A percentile compares a stretch with the other conserved stretches of the same genome.
Evolutionary conservation across 2,797 vertebrate genomes (phyloP).

Genomic region (Sebastes flavidus): DNA sequence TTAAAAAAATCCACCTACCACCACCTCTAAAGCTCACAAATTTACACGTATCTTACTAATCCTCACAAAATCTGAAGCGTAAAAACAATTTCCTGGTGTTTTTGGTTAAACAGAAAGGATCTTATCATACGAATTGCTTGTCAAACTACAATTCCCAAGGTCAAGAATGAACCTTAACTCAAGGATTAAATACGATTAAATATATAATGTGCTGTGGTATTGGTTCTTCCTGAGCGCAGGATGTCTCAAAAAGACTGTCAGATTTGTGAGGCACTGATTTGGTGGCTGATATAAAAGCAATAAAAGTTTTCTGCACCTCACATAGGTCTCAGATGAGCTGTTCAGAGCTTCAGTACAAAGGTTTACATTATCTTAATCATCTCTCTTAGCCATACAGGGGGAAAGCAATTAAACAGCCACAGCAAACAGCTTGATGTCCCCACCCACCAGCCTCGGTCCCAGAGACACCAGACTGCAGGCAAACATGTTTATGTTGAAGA

Average conservation of each 20-base stretch:
- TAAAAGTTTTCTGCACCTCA: neutral
- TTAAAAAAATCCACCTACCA: neutral
- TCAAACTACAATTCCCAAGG: neutral
- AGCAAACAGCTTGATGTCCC: slow-evolving; percentile 1
- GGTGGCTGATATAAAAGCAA: slow-evolving; percentile 11
- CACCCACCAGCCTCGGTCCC: slow-evolving; percentile 7
- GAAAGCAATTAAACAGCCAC: slow-evolving; percentile 3
- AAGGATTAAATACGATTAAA: neutral
- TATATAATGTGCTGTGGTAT: neutral
- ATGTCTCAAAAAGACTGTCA: slow-evolving; percentile 9
- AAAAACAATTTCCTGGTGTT: neutral
- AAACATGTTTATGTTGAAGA: slow-evolving; percentile 34
- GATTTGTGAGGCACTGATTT: slow-evolving; percentile 1
- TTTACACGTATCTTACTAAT: neutral
- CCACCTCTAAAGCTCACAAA: neutral
- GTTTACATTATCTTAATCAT: slow-evolving; percentile 2
- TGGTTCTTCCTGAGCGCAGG: neutral
- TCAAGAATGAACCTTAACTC: neutral
- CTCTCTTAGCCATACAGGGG: neutral
- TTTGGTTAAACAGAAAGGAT: neutral
- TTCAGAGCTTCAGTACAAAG: neutral
- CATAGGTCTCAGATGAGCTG: neutral
- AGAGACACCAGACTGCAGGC: slow-evolving; percentile 11
- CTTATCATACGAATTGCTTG: neutral
- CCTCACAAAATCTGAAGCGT: neutral